Percentiles rank a stretch among this genome's conserved stretches.
Evolutionary conservation across 30 jellyfish, hydroid and myxozoan species (phyloP).

Genomic region (Cassiopea andromeda): DNA sequence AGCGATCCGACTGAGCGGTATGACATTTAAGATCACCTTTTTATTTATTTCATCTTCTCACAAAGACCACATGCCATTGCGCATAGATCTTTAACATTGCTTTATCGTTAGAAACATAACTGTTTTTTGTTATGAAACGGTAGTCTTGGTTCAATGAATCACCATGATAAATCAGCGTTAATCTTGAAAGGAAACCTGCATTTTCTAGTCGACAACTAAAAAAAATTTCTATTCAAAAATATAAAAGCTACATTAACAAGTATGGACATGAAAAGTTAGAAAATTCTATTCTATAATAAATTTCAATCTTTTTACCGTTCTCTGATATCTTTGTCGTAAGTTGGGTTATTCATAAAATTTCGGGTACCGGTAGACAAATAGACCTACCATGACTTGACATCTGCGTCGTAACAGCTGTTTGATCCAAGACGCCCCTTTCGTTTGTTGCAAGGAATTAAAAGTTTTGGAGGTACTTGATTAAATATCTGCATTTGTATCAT

Average conservation of each 20-base stretch:
- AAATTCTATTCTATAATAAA: too few species aligned
- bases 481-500: too few species aligned
- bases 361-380: not conserved
- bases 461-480: too few species aligned
- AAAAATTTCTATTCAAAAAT: not conserved
- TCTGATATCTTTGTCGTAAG: not conserved
- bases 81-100: not conserved
- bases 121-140: not conserved
- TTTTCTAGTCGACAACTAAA: not conserved
- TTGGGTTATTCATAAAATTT: not conserved
- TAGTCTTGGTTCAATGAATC: not conserved
- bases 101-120: not conserved
- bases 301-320: not conserved
- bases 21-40: too few species aligned
- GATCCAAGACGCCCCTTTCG: too few species aligned
- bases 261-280: not conserved
- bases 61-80: not conserved
- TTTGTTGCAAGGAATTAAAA: too few species aligned
- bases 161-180: not conserved
- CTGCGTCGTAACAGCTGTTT: not conserved
- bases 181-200: not conserved
- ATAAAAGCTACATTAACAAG: not conserved
- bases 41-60: not conserved
- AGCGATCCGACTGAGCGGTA: too few species aligned
- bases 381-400: not conserved